Conservation (phyloP, 2,113 vertebrate genomes). For the Corynorhinus townsendii region DNA sequence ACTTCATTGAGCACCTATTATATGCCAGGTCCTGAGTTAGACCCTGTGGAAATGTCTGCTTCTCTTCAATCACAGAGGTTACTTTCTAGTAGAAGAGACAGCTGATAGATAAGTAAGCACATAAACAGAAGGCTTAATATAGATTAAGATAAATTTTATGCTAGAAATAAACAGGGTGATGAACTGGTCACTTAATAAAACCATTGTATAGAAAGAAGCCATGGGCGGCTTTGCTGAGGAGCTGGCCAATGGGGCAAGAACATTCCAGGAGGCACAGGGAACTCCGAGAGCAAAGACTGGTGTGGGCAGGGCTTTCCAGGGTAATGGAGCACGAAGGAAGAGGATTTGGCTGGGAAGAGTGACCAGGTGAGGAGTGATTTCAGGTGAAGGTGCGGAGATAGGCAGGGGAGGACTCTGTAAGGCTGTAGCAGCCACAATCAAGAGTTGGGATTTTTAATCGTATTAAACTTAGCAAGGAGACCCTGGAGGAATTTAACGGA, state of each 20-base stretch:
- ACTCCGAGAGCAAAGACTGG: neutral
- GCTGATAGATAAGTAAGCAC: neutral
- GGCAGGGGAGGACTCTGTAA: neutral
- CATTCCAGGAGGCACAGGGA: neutral
- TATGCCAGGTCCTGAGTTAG: neutral
- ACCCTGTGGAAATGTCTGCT: neutral
- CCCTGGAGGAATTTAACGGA: neutral
- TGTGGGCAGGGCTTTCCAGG: neutral
- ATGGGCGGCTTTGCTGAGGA: neutral
- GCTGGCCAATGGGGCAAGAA: neutral
- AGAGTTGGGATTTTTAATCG: neutral
- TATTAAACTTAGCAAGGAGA: neutral
- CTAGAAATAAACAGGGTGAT: neutral
- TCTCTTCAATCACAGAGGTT: neutral
- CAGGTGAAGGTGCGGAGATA: too few relatives aligned
- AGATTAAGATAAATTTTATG: neutral
- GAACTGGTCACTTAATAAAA: neutral
- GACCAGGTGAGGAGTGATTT: too few relatives aligned
- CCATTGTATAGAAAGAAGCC: neutral
- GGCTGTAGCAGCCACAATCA: neutral
- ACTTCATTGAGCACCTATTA: neutral
- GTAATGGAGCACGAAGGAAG: rapidly evolving
- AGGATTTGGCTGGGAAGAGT: too few relatives aligned
- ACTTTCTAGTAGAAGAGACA: neutral
- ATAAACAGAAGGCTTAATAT: neutral